Evolutionary conservation across 2,113 vertebrate genomes (phyloP), one percentile per base, ranked within the genome.

Genomic region (Passerina amoena): DNA sequence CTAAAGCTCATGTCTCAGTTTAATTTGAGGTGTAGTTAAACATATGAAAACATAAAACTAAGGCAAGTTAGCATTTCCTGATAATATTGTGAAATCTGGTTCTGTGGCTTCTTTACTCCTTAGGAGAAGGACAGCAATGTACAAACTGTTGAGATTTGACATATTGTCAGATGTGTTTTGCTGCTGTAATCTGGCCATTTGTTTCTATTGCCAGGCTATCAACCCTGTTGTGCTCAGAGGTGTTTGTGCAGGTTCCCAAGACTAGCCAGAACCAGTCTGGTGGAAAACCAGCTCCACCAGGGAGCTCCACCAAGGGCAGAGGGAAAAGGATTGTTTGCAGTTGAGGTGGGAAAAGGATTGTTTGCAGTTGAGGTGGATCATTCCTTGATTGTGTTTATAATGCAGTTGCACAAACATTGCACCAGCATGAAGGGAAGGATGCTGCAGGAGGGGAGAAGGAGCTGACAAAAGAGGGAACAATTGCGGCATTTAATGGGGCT

Each of bases 151-250:
- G 53, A 45, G 38, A 35, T 69, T 33, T 77, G 31, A 45, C 10
- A 1, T 23, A 12, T 0, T 48, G 48, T 57, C 42, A n/a, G 8
- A 51, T 21, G 4, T 6, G 38, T 60, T 54, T 4, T 20, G 42
- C 50, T 88, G 37, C 59, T 81, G 31, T 77, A 33, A 50, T 23
- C n/a, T 54, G 56, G 42, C 33, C 48, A 3, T 59, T 88, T 35
- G 28, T 59, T 83, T 65, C 40, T 84, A 0, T 54, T 73, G 45
- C 59, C 14, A 10, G 48, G 60, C 69, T 81, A 0, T 44, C 35
- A 42, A 4, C 0, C 0, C 23, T 27, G 1, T 11, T 89, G 64
- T 25, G 45, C 73, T 89, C 21, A 0, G 13, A 42, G n/a, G 25
- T 38, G 65, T 63, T 70, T 73, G 47, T 57, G 44, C 60, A 63